These are phyloP conservation scores for Therioaphis trifolii DNA, from an alignment of 2,888 invertebrate species.

Conservation along the genomic window DNA sequence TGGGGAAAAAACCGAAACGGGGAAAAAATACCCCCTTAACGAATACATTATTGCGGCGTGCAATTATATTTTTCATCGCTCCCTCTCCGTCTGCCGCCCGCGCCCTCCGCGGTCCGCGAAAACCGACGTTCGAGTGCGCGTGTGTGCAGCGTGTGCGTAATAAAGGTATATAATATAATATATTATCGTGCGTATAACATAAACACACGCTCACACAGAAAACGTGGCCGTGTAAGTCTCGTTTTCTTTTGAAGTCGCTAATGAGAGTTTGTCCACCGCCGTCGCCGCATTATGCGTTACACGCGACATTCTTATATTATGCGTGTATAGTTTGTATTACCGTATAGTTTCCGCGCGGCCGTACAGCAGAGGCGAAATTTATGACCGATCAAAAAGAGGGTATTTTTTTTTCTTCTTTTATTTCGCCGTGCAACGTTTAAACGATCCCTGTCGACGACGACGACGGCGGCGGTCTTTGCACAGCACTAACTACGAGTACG, in stretches of 20 bases:
- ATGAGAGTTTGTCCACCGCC: conserved; percentile 47
- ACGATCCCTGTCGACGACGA: too few relatives aligned
- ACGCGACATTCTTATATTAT: not conserved
- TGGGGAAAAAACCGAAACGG: not conserved
- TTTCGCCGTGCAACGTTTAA: conserved; percentile 24
- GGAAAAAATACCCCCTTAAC: conserved; percentile 50
- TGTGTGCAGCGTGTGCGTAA: too few relatives aligned
- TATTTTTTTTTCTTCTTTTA: conserved; percentile 22
- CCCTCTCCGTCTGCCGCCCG: not conserved
- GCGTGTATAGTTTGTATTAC: too few relatives aligned
- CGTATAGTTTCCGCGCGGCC: not conserved
- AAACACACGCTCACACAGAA: not conserved
- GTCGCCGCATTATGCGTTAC: too few relatives aligned
- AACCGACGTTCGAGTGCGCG: conserved; percentile 6
- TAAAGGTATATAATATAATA: too few relatives aligned
- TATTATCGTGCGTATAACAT: not conserved
- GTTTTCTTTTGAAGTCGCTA: conserved; percentile 62
- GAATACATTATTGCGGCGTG: conserved; percentile 52
- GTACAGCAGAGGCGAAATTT: not conserved
- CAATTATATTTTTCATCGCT: conserved; percentile 49
- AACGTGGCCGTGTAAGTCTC: conserved; percentile 14
- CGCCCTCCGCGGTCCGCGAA: not conserved
- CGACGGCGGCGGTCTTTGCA: not conserved
- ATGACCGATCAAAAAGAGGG: conserved; percentile 33
- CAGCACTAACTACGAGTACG: too few relatives aligned